Evolutionary conservation across 2,797 vertebrate species (phyloP).

Genomic region (Betta splendens): DNA sequence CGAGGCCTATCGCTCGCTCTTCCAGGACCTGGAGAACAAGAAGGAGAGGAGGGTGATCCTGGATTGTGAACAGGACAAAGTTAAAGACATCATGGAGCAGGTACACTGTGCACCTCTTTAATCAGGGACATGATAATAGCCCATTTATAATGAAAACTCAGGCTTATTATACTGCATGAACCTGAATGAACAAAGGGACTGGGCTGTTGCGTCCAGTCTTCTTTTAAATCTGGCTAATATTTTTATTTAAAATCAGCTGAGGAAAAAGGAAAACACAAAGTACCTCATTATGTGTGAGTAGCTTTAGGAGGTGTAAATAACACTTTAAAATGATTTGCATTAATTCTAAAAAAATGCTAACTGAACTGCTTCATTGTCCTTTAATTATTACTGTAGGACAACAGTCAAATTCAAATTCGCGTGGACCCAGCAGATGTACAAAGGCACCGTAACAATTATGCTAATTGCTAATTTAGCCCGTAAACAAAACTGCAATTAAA

Average conservation of each 20-base stretch:
- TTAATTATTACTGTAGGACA: slow-evolving; percentile 34
- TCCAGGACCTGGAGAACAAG: slow-evolving; percentile 97
- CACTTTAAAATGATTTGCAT: background rate
- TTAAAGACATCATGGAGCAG: slow-evolving; percentile 99
- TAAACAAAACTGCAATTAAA: slow-evolving; percentile 70
- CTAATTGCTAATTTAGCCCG: slow-evolving; percentile 57
- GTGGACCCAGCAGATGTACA: slow-evolving; percentile 31
- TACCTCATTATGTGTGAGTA: background rate
- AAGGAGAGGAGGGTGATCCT: slow-evolving; percentile 96
- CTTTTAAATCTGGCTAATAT: background rate
- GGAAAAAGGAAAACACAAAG: background rate
- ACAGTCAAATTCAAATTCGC: too few relatives aligned
- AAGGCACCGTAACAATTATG: slow-evolving; percentile 48
- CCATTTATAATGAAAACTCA: too few relatives aligned
- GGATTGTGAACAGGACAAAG: slow-evolving; percentile 98
- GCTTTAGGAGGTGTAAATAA: background rate
- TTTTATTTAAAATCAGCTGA: background rate
- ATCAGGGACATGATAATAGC: too few relatives aligned
- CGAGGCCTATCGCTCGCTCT: slow-evolving; percentile 95
- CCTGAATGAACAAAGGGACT: too few relatives aligned
- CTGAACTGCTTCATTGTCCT: slow-evolving; percentile 19
- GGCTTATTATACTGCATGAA: too few relatives aligned
- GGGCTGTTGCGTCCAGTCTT: background rate
- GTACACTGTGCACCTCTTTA: slow-evolving; percentile 65
- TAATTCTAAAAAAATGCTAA: slow-evolving; percentile 20